Conservation (phyloP, 2,113 vertebrate species). For the Chaetodon auriga region DNA sequence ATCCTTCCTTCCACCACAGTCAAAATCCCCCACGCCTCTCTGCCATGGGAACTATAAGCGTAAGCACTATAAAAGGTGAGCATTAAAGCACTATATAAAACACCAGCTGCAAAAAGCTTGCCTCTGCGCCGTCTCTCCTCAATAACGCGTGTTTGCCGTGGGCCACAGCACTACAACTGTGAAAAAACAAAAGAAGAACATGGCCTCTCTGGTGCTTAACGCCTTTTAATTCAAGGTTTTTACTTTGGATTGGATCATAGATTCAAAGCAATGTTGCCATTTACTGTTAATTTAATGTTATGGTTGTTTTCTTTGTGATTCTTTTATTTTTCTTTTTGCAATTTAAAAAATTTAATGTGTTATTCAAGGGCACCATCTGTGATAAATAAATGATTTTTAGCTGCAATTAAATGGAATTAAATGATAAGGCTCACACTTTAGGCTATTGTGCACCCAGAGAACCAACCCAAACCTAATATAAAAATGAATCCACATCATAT, state of each 20-base stretch:
- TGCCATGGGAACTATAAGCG: background rate
- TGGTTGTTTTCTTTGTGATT: background rate
- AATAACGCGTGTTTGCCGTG: background rate
- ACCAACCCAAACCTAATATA: background rate
- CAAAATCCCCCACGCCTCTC: background rate
- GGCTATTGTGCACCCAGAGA: background rate
- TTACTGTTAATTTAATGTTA: background rate
- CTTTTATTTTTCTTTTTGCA: background rate
- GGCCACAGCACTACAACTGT: background rate
- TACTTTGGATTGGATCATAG: background rate
- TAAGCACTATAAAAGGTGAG: conserved; percentile 12
- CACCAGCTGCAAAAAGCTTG: background rate
- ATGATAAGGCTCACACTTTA: background rate
- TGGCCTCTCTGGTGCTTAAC: fast-evolving
- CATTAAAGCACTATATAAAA: conserved; percentile 13
- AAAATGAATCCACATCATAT: background rate
- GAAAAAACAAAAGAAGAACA: background rate
- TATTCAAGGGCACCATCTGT: conserved; percentile 30
- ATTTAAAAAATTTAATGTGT: background rate
- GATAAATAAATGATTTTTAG: background rate
- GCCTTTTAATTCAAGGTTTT: background rate
- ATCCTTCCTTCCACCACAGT: background rate
- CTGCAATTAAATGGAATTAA: background rate
- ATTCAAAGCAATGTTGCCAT: background rate
- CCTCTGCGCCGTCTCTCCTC: background rate